Conservation (phyloP, 2,797 vertebrate genomes). For the Huso huso region DNA sequence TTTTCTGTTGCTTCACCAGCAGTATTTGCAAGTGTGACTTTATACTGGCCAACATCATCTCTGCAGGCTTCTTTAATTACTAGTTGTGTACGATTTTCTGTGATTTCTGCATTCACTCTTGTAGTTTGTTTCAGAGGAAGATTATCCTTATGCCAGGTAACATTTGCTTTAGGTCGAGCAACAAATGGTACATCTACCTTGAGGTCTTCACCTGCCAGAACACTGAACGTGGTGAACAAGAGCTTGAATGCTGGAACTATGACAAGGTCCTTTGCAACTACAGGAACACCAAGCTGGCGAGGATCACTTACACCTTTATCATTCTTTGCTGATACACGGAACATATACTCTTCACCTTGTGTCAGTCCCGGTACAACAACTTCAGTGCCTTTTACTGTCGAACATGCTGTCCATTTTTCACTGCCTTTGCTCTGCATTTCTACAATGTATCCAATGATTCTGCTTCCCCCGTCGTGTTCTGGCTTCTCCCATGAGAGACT, state of each 20-base stretch:
- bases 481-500: conserved; percentile 93
- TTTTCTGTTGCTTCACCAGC: conserved; percentile 80
- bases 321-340: conserved; percentile 91
- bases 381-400: conserved; percentile 87
- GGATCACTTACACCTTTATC: conserved; percentile 97
- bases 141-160: conserved; percentile 80
- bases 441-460: conserved; percentile 89
- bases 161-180: conserved; percentile 78
- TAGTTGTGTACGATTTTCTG: conserved; percentile 68
- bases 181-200: conserved; percentile 81
- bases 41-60: conserved; percentile 89
- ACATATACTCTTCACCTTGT: conserved; percentile 93
- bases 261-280: conserved; percentile 92
- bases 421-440: conserved; percentile 92
- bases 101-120: conserved; percentile 79
- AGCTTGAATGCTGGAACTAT: conserved; percentile 85
- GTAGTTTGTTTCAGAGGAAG: conserved; percentile 80
- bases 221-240: conserved; percentile 88
- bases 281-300: conserved; percentile 88
- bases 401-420: conserved; percentile 85
- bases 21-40: conserved; percentile 78
- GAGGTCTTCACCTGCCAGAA: conserved; percentile 88
- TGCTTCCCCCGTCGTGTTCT: conserved; percentile 92
- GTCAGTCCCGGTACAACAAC: conserved; percentile 81
- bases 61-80: conserved; percentile 83